Evolutionary conservation across 1,140 invertebrate genomes (phyloP).

Genomic region (Ceratoteleas bidentatus): DNA sequence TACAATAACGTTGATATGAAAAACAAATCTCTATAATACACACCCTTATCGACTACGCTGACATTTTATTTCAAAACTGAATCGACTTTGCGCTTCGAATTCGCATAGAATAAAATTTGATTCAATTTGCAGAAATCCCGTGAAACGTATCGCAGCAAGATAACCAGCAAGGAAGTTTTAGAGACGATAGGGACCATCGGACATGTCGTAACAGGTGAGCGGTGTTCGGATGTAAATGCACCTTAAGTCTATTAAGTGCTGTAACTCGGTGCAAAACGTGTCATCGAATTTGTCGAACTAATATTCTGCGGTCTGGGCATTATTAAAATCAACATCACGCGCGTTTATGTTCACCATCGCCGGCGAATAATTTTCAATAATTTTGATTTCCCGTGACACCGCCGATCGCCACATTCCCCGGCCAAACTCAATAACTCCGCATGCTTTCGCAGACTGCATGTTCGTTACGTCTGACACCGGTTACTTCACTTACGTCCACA

Average conservation of each 20-base stretch:
- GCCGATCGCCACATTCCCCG: background rate
- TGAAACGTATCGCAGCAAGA: conserved; percentile 30
- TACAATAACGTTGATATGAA: too few relatives aligned
- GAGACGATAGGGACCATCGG: conserved; percentile 28
- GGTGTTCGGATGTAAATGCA: conserved; percentile 20
- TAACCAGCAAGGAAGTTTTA: conserved; percentile 24
- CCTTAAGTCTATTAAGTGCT: conserved; percentile 29
- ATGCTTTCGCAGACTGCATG: conserved; percentile 82
- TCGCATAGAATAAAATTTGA: background rate
- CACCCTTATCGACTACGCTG: too few relatives aligned
- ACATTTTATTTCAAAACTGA: background rate
- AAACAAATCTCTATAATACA: too few relatives aligned
- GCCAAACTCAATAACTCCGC: conserved; percentile 14
- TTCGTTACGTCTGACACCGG: conserved; percentile 86
- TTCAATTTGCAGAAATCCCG: conserved; percentile 17
- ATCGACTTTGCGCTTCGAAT: background rate
- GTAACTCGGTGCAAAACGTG: conserved; percentile 24
- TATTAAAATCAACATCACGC: conserved; percentile 12
- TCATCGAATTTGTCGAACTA: conserved; percentile 38
- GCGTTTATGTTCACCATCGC: background rate
- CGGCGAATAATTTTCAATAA: conserved; percentile 28
- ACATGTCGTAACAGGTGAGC: conserved; percentile 47
- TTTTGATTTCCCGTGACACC: conserved; percentile 3
- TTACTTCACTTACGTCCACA: conserved; percentile 86
- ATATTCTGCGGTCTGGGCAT: conserved; percentile 1